Base-by-base conservation (phyloP, 2,888 invertebrate genomes). In the Agrotis clavis region DNA sequence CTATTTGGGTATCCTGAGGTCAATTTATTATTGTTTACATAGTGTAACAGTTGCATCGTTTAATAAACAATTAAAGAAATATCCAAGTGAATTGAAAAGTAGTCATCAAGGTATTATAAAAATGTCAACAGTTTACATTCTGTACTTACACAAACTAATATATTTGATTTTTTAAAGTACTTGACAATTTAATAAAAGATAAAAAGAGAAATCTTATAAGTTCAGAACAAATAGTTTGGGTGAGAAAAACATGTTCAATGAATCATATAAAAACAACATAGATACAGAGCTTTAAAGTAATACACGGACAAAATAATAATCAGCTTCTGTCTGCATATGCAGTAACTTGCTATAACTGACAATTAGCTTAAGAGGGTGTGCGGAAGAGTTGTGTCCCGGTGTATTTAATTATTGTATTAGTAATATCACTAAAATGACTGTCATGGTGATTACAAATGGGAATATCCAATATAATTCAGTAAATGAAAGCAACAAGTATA, bases 51-150 rank as follows among this genome's bases (percentile, higher is more conserved):
- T 21, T 57, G 16, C 6, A 19, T 68, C 77, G 63, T 64, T 64
- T 81, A 25, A 16, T 59, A 54, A 62, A 80, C 67, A 71, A 6
- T n/a, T 50, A 41, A 21, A 65, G 13, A 25, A 53, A 59, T 59
- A 63, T 9, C 14, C n/a, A 41, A 57, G 35, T 19, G 4, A 19
- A 66, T 18, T n/a, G 63, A 16, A 19, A 50, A 50, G 16, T 50
- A 21, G 0, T 41, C 41, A 41, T 41, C 41, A 41, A 5, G 1
- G 3, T 35, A 60, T 50, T 54, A 48, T 30, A 9, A 45, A 66
- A 18, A 54, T 35, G 11, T 60, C 35, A 60, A 71, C n/a, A 51
- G 4, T 30, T 30, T 25, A 19, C 4, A 45, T 30, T 54, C 30
- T 30, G 50, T 45, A 30, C 1, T 5, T 19, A 45, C 18, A 50